Percentiles rank a stretch among this genome's conserved stretches.
These are phyloP conservation scores for Callionymus lyra DNA, from an alignment of 2,113 vertebrate genomes.

Conservation along the genomic window DNA sequence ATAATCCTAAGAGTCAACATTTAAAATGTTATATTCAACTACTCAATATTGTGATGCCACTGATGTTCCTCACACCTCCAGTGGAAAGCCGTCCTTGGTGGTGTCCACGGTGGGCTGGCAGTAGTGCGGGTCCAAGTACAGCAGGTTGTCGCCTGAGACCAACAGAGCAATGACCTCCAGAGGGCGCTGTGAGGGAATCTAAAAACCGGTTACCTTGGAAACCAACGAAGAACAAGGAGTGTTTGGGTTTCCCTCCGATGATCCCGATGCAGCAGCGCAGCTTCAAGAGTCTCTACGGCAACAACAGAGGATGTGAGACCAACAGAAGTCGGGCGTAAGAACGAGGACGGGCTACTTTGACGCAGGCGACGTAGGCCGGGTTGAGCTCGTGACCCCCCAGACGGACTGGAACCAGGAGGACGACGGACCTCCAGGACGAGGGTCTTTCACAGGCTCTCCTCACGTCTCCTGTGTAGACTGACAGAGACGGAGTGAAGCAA, in stretches of 20 bases:
- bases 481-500: background rate
- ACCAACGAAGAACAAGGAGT: conserved; percentile 82
- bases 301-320: background rate
- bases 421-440: conserved; percentile 65
- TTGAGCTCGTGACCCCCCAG: conserved; percentile 81
- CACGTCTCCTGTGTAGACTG: conserved; percentile 82
- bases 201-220: conserved; percentile 86
- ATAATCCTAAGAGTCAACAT: too few species aligned
- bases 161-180: background rate
- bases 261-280: conserved; percentile 79
- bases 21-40: too few species aligned
- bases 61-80: conserved; percentile 73
- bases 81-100: conserved; percentile 65
- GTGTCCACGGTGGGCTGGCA: conserved; percentile 78
- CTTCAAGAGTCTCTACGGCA: conserved; percentile 71
- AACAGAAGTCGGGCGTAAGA: background rate
- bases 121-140: conserved; percentile 88
- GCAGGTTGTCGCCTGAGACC: conserved; percentile 72
- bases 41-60: too few species aligned
- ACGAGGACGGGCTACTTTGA: conserved; percentile 66
- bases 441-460: conserved; percentile 49
- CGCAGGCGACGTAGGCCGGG: conserved; percentile 69
- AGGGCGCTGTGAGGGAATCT: background rate
- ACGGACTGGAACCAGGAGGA: conserved; percentile 81
- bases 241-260: conserved; percentile 84